A percentile compares a stretch with the other conserved stretches of the same genome.
Conservation (phyloP, 2,888 invertebrate genomes). For the Gastracanthus pulcherrimus region DNA sequence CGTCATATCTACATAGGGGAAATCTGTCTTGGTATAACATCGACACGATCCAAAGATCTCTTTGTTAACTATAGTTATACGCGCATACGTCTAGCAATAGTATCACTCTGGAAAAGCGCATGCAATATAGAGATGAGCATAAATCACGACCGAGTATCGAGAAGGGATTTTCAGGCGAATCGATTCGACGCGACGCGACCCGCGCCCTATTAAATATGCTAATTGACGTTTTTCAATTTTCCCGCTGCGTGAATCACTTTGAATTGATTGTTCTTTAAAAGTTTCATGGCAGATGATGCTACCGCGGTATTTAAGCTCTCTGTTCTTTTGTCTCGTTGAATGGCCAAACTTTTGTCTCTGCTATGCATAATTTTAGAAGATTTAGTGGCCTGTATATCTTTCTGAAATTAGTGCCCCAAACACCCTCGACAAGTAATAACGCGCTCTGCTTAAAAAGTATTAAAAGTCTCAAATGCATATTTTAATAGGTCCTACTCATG, state of each 20-base stretch:
- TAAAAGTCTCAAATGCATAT: background rate
- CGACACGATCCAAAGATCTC: constrained; percentile 7
- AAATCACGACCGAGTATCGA: constrained; percentile 35
- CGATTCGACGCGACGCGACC: constrained; percentile 27
- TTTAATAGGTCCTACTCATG: background rate
- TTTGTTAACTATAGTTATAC: constrained; percentile 23
- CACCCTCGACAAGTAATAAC: background rate
- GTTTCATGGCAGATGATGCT: constrained; percentile 15
- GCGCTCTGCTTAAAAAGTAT: background rate
- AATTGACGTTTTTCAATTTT: constrained; percentile 52
- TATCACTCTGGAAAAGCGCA: background rate
- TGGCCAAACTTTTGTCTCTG: constrained; percentile 11
- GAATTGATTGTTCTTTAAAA: constrained; percentile 26
- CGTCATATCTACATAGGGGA: background rate
- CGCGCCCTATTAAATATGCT: constrained; percentile 41
- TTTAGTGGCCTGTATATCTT: background rate
- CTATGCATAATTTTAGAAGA: background rate
- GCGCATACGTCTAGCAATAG: background rate
- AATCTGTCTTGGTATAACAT: background rate
- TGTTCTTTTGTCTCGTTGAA: background rate
- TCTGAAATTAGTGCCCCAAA: constrained; percentile 7
- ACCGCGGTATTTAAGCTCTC: background rate
- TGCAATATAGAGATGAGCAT: background rate
- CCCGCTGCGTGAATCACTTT: constrained; percentile 5
- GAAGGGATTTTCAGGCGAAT: constrained; percentile 30